A percentile compares a stretch with the other conserved stretches of the same genome.
These are phyloP conservation scores for Rachycentron canadum DNA, from an alignment of 2,797 vertebrate species.

Conservation along the genomic window DNA sequence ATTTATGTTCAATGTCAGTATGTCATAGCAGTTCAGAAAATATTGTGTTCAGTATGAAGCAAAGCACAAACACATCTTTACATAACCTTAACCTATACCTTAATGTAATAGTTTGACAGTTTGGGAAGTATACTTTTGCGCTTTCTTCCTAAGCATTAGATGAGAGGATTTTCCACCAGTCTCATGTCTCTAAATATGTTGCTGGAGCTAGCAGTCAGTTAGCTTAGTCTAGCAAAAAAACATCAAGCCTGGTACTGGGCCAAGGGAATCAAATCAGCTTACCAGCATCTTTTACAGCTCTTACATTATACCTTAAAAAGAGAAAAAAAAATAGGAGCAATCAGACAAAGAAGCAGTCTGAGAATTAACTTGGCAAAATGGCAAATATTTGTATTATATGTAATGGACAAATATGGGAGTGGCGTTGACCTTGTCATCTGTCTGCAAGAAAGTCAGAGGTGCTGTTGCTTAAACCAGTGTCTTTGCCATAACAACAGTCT, in stretches of 20 bases:
- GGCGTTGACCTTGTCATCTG: not conserved
- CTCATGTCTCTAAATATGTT: not conserved
- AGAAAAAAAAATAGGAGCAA: not conserved
- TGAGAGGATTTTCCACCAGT: not conserved
- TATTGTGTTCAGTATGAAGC: not conserved
- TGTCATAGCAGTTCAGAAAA: not conserved
- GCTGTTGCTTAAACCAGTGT: not conserved
- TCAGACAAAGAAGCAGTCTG: not conserved
- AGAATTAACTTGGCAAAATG: not conserved
- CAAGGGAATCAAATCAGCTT: not conserved
- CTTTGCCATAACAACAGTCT: not conserved
- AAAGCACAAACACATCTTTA: not conserved
- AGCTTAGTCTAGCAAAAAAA: not conserved
- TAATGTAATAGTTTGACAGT: not conserved
- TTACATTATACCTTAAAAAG: not conserved
- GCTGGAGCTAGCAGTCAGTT: not conserved
- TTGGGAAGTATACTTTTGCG: not conserved
- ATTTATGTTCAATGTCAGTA: slow-evolving; percentile 1
- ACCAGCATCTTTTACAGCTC: not conserved
- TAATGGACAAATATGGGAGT: not conserved
- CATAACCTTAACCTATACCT: not conserved
- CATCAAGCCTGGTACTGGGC: not conserved
- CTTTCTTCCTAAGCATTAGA: not conserved
- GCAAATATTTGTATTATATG: not conserved
- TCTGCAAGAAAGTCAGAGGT: not conserved